Base-by-base conservation (phyloP, 2,113 vertebrate species). In the Nesoenas mayeri region DNA sequence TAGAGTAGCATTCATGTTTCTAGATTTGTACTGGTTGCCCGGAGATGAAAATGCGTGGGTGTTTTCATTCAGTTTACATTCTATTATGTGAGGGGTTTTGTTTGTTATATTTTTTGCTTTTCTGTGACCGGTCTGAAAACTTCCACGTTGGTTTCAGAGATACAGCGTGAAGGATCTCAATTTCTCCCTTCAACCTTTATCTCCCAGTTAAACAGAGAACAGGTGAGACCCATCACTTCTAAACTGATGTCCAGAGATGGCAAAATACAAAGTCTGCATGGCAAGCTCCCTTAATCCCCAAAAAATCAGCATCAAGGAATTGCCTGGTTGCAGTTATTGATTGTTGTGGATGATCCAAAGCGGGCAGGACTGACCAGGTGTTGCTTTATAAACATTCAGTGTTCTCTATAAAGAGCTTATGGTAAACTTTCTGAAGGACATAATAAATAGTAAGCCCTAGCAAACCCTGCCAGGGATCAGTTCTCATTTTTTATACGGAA, bases 401-500 rank as follows among this genome's bases (percentile, higher is more conserved):
- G 19, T 64, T 93, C 47, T 78, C 5, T 62, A 3, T 60, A 22
- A 93, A 80, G 57, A 85, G 34, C 18, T 88, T 60, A 32, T 17
- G 40, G 82, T 73, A 80, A 80, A 64, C 77, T 92, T 80, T 84
- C 51, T 67, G 75, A 83, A 81, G 88, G 17, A 67, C 32, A 13
- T 69, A 79, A 64, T 85, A 62, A 79, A 80, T 31, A 78, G 18
- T 57, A 56, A 89, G 38, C 48, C 81, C 57, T 72, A 38, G 88
- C 48, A 95, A 61, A 70, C 56, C 42, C 69, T 91, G 88, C 34
- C 31, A 38, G 74, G 50, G 51, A 85, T 71, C 44, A n/a, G 24
- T 88, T 94, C 88, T 88, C 32, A 70, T 88, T 89, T 95, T 84
- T 93, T 73, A 54, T 86, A 22, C 34, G 60, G 51, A 88, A 78